Conservation (phyloP, 2,888 invertebrate genomes). For the Drosophila heteroneura region DNA sequence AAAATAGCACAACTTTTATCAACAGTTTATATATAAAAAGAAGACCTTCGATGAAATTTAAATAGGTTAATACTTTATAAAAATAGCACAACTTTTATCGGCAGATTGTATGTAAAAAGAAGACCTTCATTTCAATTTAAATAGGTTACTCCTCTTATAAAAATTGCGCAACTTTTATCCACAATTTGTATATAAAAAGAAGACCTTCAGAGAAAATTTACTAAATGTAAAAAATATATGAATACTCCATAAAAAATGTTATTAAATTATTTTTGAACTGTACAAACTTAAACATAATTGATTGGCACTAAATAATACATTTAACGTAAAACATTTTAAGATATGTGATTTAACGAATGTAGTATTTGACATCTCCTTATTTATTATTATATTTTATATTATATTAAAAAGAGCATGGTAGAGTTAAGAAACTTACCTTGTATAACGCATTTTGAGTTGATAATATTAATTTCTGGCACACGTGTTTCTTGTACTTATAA, state of each 20-base stretch:
- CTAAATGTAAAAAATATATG: background rate
- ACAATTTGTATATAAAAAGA: background rate
- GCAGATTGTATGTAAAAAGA: background rate
- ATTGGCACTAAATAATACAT: background rate
- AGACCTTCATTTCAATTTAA: background rate
- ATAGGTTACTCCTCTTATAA: background rate
- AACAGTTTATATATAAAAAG: background rate
- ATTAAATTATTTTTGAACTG: background rate
- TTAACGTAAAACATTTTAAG: background rate
- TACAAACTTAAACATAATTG: background rate
- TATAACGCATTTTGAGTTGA: slow-evolving; percentile 70
- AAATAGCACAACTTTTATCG: background rate
- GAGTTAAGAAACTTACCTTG: slow-evolving; percentile 58
- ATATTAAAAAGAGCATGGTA: background rate
- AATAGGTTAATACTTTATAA: background rate
- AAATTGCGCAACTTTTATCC: background rate
- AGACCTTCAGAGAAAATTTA: background rate
- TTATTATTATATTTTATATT: background rate
- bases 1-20: background rate
- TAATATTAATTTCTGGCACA: background rate
- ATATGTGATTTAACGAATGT: background rate
- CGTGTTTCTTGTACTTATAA: slow-evolving; percentile 3
- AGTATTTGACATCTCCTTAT: background rate
- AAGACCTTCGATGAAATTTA: background rate
- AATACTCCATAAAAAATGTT: background rate